Evolutionary conservation across 2,797 vertebrate species (phyloP).

Genomic region (Tragelaphus oryx): DNA sequence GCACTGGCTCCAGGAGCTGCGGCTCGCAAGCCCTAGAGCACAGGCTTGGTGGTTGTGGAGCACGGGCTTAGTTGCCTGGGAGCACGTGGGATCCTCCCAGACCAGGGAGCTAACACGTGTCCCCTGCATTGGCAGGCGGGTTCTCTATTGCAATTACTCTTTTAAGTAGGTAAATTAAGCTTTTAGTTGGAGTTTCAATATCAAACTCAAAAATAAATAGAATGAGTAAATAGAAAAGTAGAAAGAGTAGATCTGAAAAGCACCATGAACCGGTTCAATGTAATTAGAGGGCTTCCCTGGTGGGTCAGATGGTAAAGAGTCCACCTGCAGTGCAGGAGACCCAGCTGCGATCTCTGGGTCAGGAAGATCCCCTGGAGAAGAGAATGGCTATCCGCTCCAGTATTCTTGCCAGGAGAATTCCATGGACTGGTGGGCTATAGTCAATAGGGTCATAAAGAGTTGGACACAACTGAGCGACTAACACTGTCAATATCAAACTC

Average conservation of each 20-base stretch:
- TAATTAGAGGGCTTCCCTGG: neutral
- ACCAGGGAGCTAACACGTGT: neutral
- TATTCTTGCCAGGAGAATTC: neutral
- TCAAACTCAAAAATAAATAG: neutral
- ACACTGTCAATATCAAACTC: neutral
- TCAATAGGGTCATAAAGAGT: neutral
- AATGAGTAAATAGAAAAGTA: neutral
- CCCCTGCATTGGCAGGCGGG: neutral
- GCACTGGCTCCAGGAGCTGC: accelerated
- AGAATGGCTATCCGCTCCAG: neutral
- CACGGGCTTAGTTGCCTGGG: neutral
- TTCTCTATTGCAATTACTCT: neutral
- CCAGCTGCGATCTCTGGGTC: neutral
- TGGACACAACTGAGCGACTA: neutral
- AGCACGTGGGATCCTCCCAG: neutral
- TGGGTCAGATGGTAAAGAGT: neutral
- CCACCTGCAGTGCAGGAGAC: neutral
- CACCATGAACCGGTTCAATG: neutral
- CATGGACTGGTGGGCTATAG: neutral
- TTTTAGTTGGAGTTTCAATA: neutral
- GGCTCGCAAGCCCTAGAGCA: neutral
- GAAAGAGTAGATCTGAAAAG: neutral
- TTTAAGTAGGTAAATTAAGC: neutral
- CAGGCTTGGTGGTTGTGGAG: accelerated
- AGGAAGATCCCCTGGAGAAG: neutral